phyloP scores from a whole-genome alignment of 2,797 vertebrate species.

The Octomys mimax region DNA sequence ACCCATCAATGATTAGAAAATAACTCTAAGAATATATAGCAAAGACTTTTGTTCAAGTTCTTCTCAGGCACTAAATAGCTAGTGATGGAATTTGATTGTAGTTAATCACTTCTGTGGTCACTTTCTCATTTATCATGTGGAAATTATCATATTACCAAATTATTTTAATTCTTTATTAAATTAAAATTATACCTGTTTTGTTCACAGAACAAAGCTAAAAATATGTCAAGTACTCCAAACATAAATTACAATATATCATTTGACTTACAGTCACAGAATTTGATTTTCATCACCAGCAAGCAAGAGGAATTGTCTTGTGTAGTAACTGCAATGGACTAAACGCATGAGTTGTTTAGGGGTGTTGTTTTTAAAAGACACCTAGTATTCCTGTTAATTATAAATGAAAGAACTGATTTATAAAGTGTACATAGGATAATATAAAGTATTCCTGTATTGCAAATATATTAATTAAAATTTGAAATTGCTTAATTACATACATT shows the following conservation, averaged over 20 bases:
- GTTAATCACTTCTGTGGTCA: background rate
- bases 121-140: background rate
- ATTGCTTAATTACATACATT: background rate
- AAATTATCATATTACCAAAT: background rate
- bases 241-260: background rate
- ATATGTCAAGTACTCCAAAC: background rate
- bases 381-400: background rate
- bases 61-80: background rate
- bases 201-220: background rate
- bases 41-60: background rate
- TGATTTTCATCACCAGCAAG: background rate
- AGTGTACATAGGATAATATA: background rate
- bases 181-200: background rate
- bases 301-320: background rate
- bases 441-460: background rate
- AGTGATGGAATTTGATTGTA: background rate
- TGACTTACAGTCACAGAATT: background rate
- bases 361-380: background rate
- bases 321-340: background rate
- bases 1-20: background rate
- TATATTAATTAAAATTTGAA: background rate
- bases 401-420: background rate
- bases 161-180: background rate
- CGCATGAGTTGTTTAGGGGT: background rate
- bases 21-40: background rate